Evolutionary conservation across 2,113 vertebrate species (phyloP), one percentile per base, ranked within the genome.

Genomic region (Procavia capensis): DNA sequence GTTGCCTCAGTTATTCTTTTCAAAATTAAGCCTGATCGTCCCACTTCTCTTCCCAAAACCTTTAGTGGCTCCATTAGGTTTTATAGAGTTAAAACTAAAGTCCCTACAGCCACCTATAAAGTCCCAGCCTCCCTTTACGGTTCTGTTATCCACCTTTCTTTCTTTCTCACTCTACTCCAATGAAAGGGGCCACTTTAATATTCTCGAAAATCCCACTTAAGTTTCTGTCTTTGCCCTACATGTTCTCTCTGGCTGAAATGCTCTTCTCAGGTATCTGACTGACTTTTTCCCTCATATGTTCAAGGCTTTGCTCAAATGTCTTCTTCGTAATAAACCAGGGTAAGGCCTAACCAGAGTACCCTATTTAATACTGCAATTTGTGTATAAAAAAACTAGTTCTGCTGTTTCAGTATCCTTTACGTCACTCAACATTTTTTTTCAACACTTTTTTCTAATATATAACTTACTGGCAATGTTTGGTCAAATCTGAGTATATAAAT

Each of bases 121-220:
- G 24, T 11, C 41, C 29, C 19, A 45, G 9, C 31, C 8, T 90
- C 25, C 34, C 31, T 0, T 24, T 31, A 4, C 4, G 74, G 29
- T 1, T 31, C 31, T 24, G 27, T 31, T 79, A 72, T 54, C 47
- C 41, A 72, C 8, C 36, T 22, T 59, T 84, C 16, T 20, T 17
- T 36, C n/a, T 78, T 50, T 8, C 19, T 27, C 17, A 43, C 5
- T 6, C 0, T 14, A 2, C 1, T 54, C 1, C 2, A 63, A 41
- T 20, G 43, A 22, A 64, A 54, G 1, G 4, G 27, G 17, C 22
- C 7, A 4, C 34, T 31, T 27, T 47, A 25, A 43, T 89, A 9
- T 59, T 45, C 20, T 31, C 5, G 3, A 80, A 94, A 79, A 47
- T n/a, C 34, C 20, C 25, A 59, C 36, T 9, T 3, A 0, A 24